phyloP scores from a whole-genome alignment of 1,140 invertebrate genomes.

The Tenebrio molitor region DNA sequence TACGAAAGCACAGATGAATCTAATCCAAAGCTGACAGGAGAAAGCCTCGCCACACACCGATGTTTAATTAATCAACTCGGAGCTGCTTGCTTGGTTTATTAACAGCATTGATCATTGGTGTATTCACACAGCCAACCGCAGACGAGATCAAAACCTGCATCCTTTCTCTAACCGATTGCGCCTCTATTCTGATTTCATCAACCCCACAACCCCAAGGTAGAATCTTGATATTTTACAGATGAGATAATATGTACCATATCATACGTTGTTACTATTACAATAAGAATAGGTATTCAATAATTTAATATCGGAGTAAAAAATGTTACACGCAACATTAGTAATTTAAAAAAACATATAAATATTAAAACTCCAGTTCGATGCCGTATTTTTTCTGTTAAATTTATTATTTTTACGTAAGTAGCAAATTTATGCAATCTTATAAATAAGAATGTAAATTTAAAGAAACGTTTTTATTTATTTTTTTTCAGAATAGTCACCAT shows the following conservation, averaged over 20 bases:
- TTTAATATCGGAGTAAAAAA: too few species aligned
- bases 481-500: too few species aligned
- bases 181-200: conserved; percentile 36
- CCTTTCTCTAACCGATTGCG: conserved; percentile 69
- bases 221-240: conserved; percentile 48
- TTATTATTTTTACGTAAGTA: too few species aligned
- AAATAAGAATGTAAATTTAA: too few species aligned
- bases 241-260: not conserved
- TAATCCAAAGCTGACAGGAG: conserved; percentile 50
- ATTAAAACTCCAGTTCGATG: too few species aligned
- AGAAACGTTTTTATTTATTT: too few species aligned
- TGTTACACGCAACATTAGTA: too few species aligned
- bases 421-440: too few species aligned
- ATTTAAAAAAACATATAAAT: too few species aligned
- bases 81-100: conserved; percentile 64
- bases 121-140: conserved; percentile 63
- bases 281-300: too few species aligned
- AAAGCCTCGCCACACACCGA: conserved; percentile 61
- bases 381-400: too few species aligned
- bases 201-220: conserved; percentile 21
- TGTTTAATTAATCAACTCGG: conserved; percentile 66
- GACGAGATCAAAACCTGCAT: conserved; percentile 62
- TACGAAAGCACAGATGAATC: conserved; percentile 36
- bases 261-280: too few species aligned
- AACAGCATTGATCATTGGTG: conserved; percentile 66